These are phyloP conservation scores for Orthosia gracilis DNA, from an alignment of 2,888 invertebrate species.

Conservation along the genomic window DNA sequence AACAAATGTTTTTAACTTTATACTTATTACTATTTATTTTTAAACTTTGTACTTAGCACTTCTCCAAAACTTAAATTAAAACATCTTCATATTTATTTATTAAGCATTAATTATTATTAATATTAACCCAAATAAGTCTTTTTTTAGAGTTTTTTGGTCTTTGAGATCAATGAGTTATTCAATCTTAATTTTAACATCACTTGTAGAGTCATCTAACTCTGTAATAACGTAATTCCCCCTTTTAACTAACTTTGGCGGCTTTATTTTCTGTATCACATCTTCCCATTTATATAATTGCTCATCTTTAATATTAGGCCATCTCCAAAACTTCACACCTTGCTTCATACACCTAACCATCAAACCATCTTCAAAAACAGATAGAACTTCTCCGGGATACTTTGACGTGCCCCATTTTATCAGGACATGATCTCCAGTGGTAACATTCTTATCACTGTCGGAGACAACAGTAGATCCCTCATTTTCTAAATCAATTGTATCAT, in stretches of 20 bases:
- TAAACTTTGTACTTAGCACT: too few species aligned
- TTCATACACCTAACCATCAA: slow-evolving; percentile 2
- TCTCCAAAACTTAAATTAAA: too few species aligned
- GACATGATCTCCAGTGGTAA: slow-evolving; percentile 5
- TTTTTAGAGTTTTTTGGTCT: background rate
- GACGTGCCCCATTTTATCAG: background rate
- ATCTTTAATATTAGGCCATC: slow-evolving; percentile 4
- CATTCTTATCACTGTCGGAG: slow-evolving; percentile 1
- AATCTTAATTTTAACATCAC: background rate
- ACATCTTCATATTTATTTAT: too few species aligned
- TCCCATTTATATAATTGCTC: background rate
- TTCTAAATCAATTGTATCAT: slow-evolving; percentile 11
- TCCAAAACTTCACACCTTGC: slow-evolving; percentile 9
- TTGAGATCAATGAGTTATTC: background rate
- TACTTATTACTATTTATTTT: too few species aligned
- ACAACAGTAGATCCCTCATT: slow-evolving; percentile 3
- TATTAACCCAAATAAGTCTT: background rate
- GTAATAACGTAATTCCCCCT: background rate
- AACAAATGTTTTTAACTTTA: too few species aligned
- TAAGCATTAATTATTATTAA: background rate
- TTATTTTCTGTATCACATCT: slow-evolving; percentile 3
- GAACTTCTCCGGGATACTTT: slow-evolving; percentile 2
- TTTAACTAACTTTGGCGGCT: background rate
- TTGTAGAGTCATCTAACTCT: slow-evolving; percentile 2
- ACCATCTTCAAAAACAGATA: slow-evolving; percentile 8